A percentile compares a stretch with the other conserved stretches of the same genome.
Conservation (phyloP, 1,140 invertebrate genomes). For the Phthorimaea operculella region DNA sequence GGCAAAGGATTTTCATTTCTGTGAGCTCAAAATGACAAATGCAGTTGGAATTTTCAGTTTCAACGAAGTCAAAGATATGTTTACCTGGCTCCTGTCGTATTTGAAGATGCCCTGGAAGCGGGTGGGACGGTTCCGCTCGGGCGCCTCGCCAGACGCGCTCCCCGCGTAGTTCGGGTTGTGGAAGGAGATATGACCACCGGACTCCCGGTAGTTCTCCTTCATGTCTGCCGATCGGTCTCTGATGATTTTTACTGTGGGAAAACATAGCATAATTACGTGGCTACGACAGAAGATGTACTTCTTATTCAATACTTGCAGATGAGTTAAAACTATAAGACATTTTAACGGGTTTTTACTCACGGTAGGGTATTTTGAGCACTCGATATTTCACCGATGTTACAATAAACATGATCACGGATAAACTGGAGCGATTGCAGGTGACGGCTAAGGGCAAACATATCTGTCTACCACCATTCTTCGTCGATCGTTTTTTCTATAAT, state of each 20-base stretch:
- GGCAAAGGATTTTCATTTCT: no score
- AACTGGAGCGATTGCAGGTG: no score
- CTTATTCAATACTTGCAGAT: background rate
- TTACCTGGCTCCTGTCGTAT: slow-evolving; percentile 63
- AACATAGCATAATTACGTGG: background rate
- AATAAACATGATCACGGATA: no score
- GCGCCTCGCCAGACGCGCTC: slow-evolving; percentile 20
- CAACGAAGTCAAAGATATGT: background rate
- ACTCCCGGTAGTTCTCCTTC: slow-evolving; percentile 53
- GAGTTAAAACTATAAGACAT: no score
- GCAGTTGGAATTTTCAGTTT: background rate
- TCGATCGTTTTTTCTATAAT: no score
- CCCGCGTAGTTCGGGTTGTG: slow-evolving; percentile 64
- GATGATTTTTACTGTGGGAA: slow-evolving; percentile 33
- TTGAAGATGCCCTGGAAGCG: slow-evolving; percentile 64
- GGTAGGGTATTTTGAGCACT: background rate
- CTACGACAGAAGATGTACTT: background rate
- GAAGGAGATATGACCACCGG: slow-evolving; percentile 59
- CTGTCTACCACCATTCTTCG: no score
- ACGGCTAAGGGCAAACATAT: no score
- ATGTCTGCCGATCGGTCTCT: slow-evolving; percentile 29
- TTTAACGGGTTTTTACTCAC: no score
- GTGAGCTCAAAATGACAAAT: no score
- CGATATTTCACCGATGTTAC: no score
- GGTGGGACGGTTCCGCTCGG: slow-evolving; percentile 39